Percentiles rank a stretch among this genome's conserved stretches.
Evolutionary conservation across 2,888 invertebrate species (phyloP).

Genomic region (Archaeoteleia sp.): DNA sequence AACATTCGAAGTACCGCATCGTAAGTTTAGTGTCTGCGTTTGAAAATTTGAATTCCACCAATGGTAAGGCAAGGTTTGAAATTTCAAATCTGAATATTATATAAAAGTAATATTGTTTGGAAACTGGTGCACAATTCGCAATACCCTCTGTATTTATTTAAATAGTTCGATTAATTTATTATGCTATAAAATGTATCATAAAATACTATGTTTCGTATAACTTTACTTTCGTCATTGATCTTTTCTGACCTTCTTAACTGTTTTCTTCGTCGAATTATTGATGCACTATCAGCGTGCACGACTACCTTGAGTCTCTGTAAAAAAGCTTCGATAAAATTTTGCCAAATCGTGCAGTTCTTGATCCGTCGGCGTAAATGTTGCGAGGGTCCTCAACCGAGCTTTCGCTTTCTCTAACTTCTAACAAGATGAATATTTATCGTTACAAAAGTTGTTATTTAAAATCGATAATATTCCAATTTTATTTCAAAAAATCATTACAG

Average conservation of each 20-base stretch:
- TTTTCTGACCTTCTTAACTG: neutral
- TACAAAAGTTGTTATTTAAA: neutral
- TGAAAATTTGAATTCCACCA: slow-evolving; percentile 2
- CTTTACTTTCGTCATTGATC: too few relatives aligned
- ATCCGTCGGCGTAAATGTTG: slow-evolving; percentile 69
- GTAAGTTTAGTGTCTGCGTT: neutral
- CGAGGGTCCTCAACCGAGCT: slow-evolving; percentile 68
- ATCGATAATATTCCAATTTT: neutral
- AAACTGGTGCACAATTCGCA: too few relatives aligned
- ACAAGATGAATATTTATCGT: slow-evolving; percentile 4
- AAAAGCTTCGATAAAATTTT: slow-evolving; percentile 59
- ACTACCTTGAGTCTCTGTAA: too few relatives aligned
- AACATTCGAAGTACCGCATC: slow-evolving; percentile 14
- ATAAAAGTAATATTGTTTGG: too few relatives aligned
- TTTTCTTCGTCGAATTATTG: slow-evolving; percentile 1
- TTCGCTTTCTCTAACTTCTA: slow-evolving; percentile 67
- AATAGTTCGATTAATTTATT: too few relatives aligned
- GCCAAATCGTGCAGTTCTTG: slow-evolving; percentile 65
- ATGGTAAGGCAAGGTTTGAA: neutral
- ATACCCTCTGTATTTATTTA: too few relatives aligned
- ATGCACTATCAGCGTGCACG: too few relatives aligned
- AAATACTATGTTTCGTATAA: too few relatives aligned
- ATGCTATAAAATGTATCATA: too few relatives aligned
- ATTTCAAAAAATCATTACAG: neutral
- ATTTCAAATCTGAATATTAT: too few relatives aligned